These are phyloP conservation scores for Ceraclea dissimilis DNA, from an alignment of 2,888 invertebrate genomes.

Conservation along the genomic window DNA sequence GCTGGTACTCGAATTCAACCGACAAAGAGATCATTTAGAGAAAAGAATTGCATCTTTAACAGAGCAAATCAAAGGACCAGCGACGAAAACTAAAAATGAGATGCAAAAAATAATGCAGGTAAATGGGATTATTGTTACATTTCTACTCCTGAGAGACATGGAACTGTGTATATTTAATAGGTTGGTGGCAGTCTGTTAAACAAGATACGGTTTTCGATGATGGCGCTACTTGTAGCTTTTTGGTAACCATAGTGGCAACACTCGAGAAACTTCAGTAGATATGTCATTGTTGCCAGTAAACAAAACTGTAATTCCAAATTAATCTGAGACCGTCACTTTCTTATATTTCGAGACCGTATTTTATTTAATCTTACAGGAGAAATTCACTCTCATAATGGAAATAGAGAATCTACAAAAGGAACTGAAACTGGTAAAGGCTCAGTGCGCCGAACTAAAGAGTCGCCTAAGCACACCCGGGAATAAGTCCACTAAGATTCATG, in stretches of 20 bases:
- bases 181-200: no score
- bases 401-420: conserved; percentile 67
- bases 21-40: conserved; percentile 79
- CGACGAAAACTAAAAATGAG: conserved; percentile 46
- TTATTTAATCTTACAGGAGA: conserved; percentile 55
- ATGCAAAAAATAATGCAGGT: conserved; percentile 60
- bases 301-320: no score
- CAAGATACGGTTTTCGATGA: no score
- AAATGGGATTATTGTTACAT: no score
- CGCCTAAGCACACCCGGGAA: conserved; percentile 54
- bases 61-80: conserved; percentile 35
- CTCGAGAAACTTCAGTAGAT: no score
- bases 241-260: no score
- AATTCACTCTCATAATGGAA: conserved; percentile 67
- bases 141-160: no score
- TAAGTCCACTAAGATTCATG: conserved; percentile 36
- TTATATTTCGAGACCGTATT: no score
- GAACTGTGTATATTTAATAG: no score
- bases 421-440: conserved; percentile 56
- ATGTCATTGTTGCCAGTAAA: no score
- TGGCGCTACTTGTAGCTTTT: no score
- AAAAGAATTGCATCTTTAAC: conserved; percentile 43
- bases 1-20: conserved; percentile 64
- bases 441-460: conserved; percentile 64
- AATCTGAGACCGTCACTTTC: no score